Evolutionary conservation across 1,140 invertebrate species (phyloP).

Genomic region (Stegodyphus dumicola): DNA sequence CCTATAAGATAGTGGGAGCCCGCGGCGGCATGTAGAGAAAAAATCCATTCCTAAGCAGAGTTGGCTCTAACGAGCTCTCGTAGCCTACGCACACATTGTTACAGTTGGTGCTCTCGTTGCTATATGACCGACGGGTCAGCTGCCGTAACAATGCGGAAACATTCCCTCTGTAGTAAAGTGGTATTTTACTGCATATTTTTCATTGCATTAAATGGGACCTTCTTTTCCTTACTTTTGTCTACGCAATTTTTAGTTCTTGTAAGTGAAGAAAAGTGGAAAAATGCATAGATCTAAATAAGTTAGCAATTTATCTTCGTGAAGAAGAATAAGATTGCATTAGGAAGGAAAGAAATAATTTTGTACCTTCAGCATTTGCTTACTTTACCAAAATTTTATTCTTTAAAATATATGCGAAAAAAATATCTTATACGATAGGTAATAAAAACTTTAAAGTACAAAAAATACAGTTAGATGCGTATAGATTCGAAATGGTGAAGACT

Average conservation of each 20-base stretch:
- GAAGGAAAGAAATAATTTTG: no score
- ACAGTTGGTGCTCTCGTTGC: constrained; percentile 39
- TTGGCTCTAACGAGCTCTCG: constrained; percentile 37
- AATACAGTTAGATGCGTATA: no score
- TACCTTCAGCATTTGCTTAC: no score
- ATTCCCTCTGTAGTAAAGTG: constrained; percentile 43
- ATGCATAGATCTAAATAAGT: constrained; percentile 3
- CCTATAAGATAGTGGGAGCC: constrained; percentile 45
- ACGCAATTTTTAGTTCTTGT: neutral
- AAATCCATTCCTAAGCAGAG: constrained; percentile 15
- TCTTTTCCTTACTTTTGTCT: neutral
- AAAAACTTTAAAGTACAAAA: no score
- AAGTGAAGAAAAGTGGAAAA: constrained; percentile 9
- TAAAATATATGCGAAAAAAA: no score
- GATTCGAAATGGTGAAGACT: no score
- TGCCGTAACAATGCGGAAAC: constrained; percentile 49
- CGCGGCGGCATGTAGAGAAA: constrained; percentile 15
- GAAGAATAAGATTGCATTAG: no score
- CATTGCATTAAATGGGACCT: constrained; percentile 27
- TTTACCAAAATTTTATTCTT: no score
- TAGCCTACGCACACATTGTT: constrained; percentile 51
- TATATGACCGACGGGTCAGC: constrained; percentile 12
- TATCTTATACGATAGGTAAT: no score
- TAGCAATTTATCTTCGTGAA: no score
- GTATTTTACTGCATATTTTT: constrained; percentile 40